Conservation (phyloP, 1,140 invertebrate genomes). For the Portunus trituberculatus region DNA sequence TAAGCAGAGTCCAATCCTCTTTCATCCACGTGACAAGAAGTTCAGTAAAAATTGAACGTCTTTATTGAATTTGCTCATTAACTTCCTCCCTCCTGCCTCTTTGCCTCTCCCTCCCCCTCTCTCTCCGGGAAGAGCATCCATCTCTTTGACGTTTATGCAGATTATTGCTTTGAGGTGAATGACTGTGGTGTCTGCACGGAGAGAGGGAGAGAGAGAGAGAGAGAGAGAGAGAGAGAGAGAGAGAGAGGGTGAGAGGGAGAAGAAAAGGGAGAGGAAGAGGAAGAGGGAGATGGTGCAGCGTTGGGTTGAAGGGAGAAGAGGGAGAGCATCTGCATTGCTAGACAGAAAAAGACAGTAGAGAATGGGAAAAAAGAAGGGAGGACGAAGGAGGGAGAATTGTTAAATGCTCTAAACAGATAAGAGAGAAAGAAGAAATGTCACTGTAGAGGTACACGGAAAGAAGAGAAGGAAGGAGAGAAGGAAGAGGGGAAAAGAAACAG, state of each 20-base stretch:
- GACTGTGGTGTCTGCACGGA: not conserved
- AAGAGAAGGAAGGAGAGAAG: too few relatives aligned
- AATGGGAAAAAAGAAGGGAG: too few relatives aligned
- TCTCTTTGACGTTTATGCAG: not conserved
- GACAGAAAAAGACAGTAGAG: too few relatives aligned
- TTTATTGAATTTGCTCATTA: constrained; percentile 4
- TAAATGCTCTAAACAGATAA: too few relatives aligned
- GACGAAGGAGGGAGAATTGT: too few relatives aligned
- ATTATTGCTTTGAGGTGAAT: not conserved
- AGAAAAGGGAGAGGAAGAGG: not conserved
- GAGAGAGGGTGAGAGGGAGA: not conserved
- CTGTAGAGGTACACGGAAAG: too few relatives aligned
- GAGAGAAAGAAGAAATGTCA: too few relatives aligned
- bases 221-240: not conserved
- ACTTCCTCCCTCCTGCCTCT: not conserved
- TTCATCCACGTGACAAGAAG: constrained; percentile 6
- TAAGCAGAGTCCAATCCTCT: not conserved
- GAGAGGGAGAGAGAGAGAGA: not conserved
- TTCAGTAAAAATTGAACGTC: not conserved
- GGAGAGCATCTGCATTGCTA: too few relatives aligned
- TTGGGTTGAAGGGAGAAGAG: not conserved
- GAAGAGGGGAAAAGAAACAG: too few relatives aligned
- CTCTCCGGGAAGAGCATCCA: not conserved
- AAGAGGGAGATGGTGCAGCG: too few relatives aligned
- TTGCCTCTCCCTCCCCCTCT: too few relatives aligned